Percentiles rank a stretch among this genome's conserved stretches.
Evolutionary conservation across 2,797 vertebrate species (phyloP).

Genomic region (Acrossocheilus wenchowensis): DNA sequence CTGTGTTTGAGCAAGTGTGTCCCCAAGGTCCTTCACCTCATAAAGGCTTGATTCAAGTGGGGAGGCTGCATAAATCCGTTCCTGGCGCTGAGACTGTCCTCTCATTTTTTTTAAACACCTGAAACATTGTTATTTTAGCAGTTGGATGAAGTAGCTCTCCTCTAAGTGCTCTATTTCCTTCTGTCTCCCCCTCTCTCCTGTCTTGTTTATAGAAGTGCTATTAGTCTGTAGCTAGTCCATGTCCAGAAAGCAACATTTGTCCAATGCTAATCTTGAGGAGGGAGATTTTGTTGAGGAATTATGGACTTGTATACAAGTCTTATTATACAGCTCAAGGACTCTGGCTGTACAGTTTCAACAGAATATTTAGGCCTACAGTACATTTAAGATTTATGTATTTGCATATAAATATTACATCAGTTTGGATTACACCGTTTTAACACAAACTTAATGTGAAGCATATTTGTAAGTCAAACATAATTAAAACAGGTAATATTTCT

Average conservation of each 20-base stretch:
- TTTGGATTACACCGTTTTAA: not conserved
- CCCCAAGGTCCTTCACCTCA: conserved; percentile 18
- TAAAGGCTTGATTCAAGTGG: conserved; percentile 21
- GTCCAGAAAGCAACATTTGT: conserved; percentile 1
- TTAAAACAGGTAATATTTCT: not conserved
- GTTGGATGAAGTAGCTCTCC: conserved; percentile 34
- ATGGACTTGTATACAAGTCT: not conserved
- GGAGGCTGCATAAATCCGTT: conserved; percentile 14
- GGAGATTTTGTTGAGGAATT: conserved; percentile 6
- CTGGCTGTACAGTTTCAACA: conserved; percentile 14
- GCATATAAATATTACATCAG: too few relatives aligned
- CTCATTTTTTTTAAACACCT: conserved; percentile 39
- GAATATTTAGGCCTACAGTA: not conserved
- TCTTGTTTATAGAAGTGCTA: conserved; percentile 6
- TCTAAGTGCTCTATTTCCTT: conserved; percentile 23
- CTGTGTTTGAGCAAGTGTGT: conserved; percentile 19
- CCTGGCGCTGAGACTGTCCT: not conserved
- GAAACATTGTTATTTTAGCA: conserved; percentile 52
- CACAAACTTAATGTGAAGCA: not conserved
- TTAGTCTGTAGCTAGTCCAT: conserved; percentile 25
- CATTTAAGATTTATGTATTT: not conserved
- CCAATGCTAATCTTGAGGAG: not conserved
- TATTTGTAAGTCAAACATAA: not conserved
- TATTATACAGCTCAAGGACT: conserved; percentile 9
- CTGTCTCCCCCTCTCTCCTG: not conserved